Base-by-base conservation (phyloP, 2,797 vertebrate genomes). In the Mormyrus proboscirostris region DNA sequence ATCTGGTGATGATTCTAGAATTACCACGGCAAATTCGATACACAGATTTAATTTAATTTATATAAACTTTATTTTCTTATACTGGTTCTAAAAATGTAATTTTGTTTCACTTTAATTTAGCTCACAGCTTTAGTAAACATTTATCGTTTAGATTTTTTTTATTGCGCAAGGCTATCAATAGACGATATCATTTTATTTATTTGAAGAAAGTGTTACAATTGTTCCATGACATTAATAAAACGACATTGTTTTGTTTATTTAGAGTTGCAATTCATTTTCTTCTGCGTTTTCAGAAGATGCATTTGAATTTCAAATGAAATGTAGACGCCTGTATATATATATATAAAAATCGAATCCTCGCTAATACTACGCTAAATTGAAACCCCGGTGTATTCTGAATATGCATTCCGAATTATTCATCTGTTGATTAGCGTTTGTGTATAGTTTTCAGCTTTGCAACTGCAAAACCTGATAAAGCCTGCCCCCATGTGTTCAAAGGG, bases 1-100 rank as follows among this genome's bases (percentile, higher is more conserved):
- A 57, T 57, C 86, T 87, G 86, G 53, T 59, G 50, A 29, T 87
- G 59, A 59, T 59, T 57, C 29, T 57, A 87, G 85, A 87, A 41
- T 59, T 41, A 57, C 53, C 85, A 38, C 33, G 38, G 25, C 9
- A 87, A 38, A 87, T 41, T 19, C 53, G 53, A 33, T 33, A 87
- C 12, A 53, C 4, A 87, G 29, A 33, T 73, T 38, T 38, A 16
- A 73, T 73, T 73, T 73, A 22, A 85, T 7, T 8, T 16, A 50
- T 59, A 87, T 14, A 57, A 38, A 73, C 16, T n/a, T 38, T 59
- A 41, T 53, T 87, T 59, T 57, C 14, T 19, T 50, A 55, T 7
- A 38, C 4, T 16, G 1, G 86, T 1, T 85, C 10, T 85, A 41
- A 59, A 87, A n/a, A 19, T 1, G n/a, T 59, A 4, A n/a, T 59